Evolutionary conservation across 1,140 invertebrate genomes (phyloP).

Genomic region (Venustaconcha ellipsiformis): DNA sequence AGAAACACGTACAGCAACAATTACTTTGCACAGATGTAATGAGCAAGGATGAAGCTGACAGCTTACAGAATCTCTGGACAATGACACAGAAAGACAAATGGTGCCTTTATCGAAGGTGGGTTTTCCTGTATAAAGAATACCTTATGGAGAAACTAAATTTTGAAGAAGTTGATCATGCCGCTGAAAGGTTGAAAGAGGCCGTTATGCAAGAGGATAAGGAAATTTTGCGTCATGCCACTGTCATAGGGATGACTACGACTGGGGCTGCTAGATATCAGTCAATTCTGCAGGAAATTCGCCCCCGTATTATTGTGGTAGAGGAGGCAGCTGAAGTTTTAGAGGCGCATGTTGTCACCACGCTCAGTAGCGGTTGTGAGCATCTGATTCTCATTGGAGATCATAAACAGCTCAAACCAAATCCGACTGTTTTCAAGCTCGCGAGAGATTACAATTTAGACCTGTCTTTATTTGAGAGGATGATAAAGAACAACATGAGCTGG

Average conservation of each 20-base stretch:
- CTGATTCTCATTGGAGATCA: conserved; percentile 12
- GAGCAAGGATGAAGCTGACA: conserved; percentile 35
- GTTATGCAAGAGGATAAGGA: conserved; percentile 51
- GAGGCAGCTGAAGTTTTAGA: conserved; percentile 7
- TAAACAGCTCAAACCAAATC: neutral
- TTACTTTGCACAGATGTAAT: conserved; percentile 32
- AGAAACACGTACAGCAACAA: conserved; percentile 18
- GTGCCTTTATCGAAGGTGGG: conserved; percentile 64
- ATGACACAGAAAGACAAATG: conserved; percentile 57
- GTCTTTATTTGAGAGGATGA: neutral
- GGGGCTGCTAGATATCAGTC: neutral
- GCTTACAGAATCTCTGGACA: conserved; percentile 49
- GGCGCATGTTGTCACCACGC: neutral
- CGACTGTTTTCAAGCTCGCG: neutral
- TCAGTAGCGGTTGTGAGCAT: neutral
- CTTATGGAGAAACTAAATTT: conserved; percentile 33
- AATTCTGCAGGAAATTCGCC: neutral
- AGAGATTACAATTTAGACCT: neutral
- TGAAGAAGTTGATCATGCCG: conserved; percentile 34
- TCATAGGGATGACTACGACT: conserved; percentile 8
- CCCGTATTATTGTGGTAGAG: neutral
- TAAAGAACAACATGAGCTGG: neutral
- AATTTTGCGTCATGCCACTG: neutral
- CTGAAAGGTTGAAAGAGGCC: conserved; percentile 46
- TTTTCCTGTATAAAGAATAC: conserved; percentile 39